A percentile compares a stretch with the other conserved stretches of the same genome.
Conservation (phyloP, 1,140 invertebrate genomes). For the Carcinoscorpius rotundicauda region DNA sequence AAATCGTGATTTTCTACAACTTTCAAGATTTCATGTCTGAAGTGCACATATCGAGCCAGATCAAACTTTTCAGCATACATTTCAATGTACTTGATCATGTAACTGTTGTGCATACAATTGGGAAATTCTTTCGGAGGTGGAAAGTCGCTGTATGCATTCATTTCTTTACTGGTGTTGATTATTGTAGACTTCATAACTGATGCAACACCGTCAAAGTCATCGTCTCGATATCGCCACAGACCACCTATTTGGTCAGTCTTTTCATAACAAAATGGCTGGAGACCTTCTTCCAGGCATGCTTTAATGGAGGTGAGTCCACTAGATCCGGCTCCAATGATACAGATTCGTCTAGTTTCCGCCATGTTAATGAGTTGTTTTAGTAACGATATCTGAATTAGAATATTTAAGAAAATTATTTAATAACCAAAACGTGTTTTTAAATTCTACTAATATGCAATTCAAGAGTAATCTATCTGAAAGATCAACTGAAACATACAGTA, state of each 20-base stretch:
- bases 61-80: slow-evolving; percentile 34
- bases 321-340: slow-evolving; percentile 38
- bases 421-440: too few species aligned
- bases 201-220: slow-evolving; percentile 26
- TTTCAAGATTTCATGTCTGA: slow-evolving; percentile 22
- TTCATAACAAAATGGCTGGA: slow-evolving; percentile 37
- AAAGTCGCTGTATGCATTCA: slow-evolving; percentile 29
- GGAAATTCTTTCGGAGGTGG: slow-evolving; percentile 33
- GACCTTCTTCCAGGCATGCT: slow-evolving; percentile 33
- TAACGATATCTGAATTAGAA: too few species aligned
- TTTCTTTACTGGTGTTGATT: slow-evolving; percentile 34
- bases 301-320: slow-evolving; percentile 37
- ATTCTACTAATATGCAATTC: too few species aligned
- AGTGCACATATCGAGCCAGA: slow-evolving; percentile 30
- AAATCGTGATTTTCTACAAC: slow-evolving; percentile 8
- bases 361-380: too few species aligned
- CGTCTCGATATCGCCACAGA: slow-evolving; percentile 39
- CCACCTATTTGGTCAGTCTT: slow-evolving; percentile 37
- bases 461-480: too few species aligned
- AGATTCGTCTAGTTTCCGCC: slow-evolving; percentile 22
- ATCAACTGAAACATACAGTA: too few species aligned
- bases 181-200: slow-evolving; percentile 30
- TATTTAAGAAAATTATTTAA: too few species aligned
- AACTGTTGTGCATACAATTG: slow-evolving; percentile 33
- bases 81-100: slow-evolving; percentile 33